phyloP scores from a whole-genome alignment of 1,140 invertebrate genomes.

The Bradysia coprophila region DNA sequence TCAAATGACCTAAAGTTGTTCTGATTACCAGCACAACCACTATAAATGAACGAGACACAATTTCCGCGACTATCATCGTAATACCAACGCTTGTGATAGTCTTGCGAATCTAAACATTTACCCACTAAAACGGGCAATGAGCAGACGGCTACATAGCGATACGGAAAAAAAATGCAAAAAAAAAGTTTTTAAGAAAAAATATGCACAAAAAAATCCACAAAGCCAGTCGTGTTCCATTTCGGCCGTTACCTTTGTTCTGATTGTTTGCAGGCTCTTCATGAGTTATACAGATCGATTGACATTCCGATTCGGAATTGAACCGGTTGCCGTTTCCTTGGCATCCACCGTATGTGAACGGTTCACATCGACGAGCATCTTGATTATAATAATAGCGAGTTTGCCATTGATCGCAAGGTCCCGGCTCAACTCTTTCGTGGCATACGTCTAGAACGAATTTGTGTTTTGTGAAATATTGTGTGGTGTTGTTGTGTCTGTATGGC shows the following conservation, averaged over 20 bases:
- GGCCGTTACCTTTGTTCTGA: background rate
- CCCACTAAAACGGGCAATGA: constrained; percentile 44
- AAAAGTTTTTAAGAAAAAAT: no score
- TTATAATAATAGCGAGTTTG: constrained; percentile 52
- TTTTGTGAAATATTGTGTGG: no score
- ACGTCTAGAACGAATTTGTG: constrained; percentile 30
- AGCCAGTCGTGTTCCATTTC: no score
- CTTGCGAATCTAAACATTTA: constrained; percentile 39
- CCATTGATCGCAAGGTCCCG: constrained; percentile 44
- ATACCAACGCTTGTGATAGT: constrained; percentile 49
- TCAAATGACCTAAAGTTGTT: constrained; percentile 61
- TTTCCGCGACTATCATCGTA: constrained; percentile 51
- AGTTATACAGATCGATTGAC: constrained; percentile 47
- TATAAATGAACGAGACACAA: constrained; percentile 60
- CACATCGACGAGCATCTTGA: constrained; percentile 28
- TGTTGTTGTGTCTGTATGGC: no score
- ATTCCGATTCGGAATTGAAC: constrained; percentile 50
- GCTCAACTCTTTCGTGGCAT: constrained; percentile 35
- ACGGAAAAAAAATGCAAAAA: background rate
- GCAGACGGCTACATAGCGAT: constrained; percentile 37
- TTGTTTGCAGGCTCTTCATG: background rate
- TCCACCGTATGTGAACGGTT: constrained; percentile 62
- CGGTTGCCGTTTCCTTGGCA: constrained; percentile 75
- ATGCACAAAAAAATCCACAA: no score
- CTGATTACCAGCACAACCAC: constrained; percentile 60